Percentiles rank a stretch among this genome's conserved stretches.
phyloP scores from a whole-genome alignment of 2,113 vertebrate genomes.

The Zingel zingel region DNA sequence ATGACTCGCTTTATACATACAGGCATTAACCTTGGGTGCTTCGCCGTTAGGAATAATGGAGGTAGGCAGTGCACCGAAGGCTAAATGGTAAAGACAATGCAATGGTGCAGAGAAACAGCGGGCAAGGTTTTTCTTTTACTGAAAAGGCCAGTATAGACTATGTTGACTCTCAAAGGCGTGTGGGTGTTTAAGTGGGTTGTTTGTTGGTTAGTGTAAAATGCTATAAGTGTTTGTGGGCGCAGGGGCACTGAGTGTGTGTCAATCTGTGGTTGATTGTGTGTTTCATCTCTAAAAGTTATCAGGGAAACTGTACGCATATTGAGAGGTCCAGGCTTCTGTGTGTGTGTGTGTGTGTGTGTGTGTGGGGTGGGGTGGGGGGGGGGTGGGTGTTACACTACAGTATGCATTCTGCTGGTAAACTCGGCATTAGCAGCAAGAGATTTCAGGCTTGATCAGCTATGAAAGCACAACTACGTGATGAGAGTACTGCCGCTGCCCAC shows the following conservation, averaged over 20 bases:
- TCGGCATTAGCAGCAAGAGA: constrained; percentile 71
- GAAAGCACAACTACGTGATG: constrained; percentile 76
- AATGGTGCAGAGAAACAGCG: constrained; percentile 5
- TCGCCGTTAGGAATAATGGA: constrained; percentile 38
- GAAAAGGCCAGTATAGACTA: constrained; percentile 45
- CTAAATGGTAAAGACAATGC: constrained; percentile 43
- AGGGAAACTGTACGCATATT: constrained; percentile 21
- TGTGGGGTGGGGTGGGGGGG: constrained; percentile 15
- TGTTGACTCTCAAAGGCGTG: constrained; percentile 32
- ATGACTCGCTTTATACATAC: constrained; percentile 24
- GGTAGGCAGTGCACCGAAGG: constrained; percentile 10
- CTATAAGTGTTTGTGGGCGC: constrained; percentile 69
- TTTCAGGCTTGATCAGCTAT: constrained; percentile 82
- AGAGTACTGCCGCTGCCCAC: constrained; percentile 69
- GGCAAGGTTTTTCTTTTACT: constrained; percentile 19
- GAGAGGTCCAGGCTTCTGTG: constrained; percentile 9
- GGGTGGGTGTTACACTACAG: constrained; percentile 35
- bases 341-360: constrained; percentile 28
- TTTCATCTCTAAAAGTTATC: constrained; percentile 45
- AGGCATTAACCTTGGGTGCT: constrained; percentile 61
- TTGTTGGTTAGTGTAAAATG: constrained; percentile 62
- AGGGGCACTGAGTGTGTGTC: constrained; percentile 50
- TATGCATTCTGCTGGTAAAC: constrained; percentile 72
- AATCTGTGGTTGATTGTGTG: constrained; percentile 48
- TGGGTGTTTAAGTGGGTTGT: constrained; percentile 76